Conservation (phyloP, 2,113 vertebrate species). For the Oreochromis spilurus region DNA sequence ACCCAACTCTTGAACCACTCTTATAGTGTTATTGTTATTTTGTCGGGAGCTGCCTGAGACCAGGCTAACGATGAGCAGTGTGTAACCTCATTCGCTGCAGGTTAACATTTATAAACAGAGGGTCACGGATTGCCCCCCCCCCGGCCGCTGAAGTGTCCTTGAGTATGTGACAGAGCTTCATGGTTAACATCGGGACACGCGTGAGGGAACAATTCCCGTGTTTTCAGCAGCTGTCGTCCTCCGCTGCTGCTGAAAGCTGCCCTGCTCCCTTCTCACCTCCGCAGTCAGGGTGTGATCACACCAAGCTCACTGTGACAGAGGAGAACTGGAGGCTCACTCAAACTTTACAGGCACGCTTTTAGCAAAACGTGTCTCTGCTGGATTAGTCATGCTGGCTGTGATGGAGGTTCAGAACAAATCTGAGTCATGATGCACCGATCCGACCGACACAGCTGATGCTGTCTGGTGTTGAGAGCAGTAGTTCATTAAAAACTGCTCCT, state of each 20-base stretch:
- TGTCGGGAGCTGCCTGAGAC: background rate
- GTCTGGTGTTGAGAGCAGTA: background rate
- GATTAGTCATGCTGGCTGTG: background rate
- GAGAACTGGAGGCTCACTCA: fast-evolving
- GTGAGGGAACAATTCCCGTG: background rate
- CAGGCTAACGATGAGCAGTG: background rate
- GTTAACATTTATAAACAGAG: background rate
- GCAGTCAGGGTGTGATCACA: fast-evolving
- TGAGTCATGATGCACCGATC: background rate
- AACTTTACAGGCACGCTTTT: background rate
- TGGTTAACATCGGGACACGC: background rate
- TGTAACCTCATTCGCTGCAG: background rate
- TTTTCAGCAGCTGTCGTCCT: background rate
- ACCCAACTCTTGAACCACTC: no score
- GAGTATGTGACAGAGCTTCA: background rate
- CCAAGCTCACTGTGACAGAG: background rate
- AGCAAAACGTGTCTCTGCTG: background rate
- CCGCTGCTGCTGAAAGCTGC: background rate
- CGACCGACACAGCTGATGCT: background rate
- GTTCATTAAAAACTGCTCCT: background rate
- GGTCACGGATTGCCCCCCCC: background rate
- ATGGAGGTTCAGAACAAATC: background rate
- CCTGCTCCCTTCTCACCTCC: background rate
- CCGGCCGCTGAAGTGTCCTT: background rate
- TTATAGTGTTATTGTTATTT: background rate